These are phyloP conservation scores for Elaphurus davidianus DNA, from an alignment of 2,113 vertebrate genomes.

Conservation along the genomic window DNA sequence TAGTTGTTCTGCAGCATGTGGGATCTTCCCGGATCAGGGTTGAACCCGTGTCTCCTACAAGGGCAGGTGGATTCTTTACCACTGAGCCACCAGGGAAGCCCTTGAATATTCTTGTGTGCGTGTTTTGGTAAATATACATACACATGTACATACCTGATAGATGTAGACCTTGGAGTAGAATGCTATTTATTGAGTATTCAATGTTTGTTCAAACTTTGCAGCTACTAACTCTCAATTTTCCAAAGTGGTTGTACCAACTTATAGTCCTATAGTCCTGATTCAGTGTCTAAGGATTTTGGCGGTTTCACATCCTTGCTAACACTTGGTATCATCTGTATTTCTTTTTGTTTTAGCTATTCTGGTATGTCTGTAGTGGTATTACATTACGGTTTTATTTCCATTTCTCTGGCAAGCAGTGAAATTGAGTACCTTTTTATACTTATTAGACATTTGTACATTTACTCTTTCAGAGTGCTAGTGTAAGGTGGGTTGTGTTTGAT, in stretches of 20 bases:
- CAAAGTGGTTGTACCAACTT: not conserved
- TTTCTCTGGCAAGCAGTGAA: slow-evolving; percentile 1
- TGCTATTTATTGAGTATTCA: not conserved
- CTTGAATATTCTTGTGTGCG: not conserved
- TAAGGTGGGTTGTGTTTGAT: not conserved
- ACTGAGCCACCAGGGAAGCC: not conserved
- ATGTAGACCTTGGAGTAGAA: not conserved
- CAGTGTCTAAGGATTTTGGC: not conserved
- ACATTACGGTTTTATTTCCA: not conserved
- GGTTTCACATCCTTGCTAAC: not conserved
- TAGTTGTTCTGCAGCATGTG: not conserved
- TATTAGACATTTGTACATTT: not conserved
- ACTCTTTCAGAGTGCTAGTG: not conserved
- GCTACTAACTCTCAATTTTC: not conserved
- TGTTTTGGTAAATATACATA: not conserved
- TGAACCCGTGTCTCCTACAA: not conserved
- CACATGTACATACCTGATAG: not conserved
- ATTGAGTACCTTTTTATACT: not conserved
- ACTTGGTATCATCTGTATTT: not conserved
- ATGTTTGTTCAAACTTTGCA: not conserved
- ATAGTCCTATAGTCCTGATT: not conserved
- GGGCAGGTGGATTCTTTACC: not conserved
- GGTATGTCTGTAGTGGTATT: not conserved
- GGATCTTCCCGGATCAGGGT: not conserved
- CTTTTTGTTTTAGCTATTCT: not conserved